Base-by-base conservation (phyloP, 2,797 vertebrate species). In the Epinephelus coioides region DNA sequence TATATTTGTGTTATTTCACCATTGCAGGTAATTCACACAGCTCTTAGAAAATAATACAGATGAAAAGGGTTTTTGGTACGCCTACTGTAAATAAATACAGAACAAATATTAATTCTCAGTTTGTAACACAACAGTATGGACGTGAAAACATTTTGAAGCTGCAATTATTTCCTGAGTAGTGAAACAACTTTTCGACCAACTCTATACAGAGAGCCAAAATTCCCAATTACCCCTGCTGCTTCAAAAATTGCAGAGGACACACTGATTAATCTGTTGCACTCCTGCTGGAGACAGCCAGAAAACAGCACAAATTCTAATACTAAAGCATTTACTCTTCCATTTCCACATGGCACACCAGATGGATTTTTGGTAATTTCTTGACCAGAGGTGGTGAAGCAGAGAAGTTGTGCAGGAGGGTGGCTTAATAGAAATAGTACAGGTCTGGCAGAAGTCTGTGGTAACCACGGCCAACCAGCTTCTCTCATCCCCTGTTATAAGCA, bases 231-330 rank as follows among this genome's bases (percentile, higher is more conserved):
- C 70, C 79, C 86, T 34, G 75, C 84, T 89, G 83, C 79, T 89
- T 63, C n/a, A 19, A 73, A 80, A 82, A 88, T 82, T 89, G 83
- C 77, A 84, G 86, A 81, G 73, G 80, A 84, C 84, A 85, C 78
- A 68, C 74, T 80, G 76, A 88, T 86, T 87, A 88, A 89, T 89
- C 49, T 85, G 76, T 72, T 69, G 30, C 76, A 67, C 72, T 83
- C 69, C 75, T 70, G 81, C 81, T 49, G 74, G 69, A 82, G 78
- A 83, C 76, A 69, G 79, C 55, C 64, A 76, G 73, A 76, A 72
- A 78, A 82, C 73, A 38, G 66, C 56, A 76, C 72, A 85, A 46
- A 78, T 65, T 74, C 54, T 59, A 75, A 80, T 74, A 65, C 51
- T 21, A 61, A 81, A 72, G 67, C 76, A 78, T 73, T 82, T 68